Evolutionary conservation across 2,113 vertebrate species (phyloP), one percentile per base, ranked within the genome.

Genomic region (Talpa occidentalis): DNA sequence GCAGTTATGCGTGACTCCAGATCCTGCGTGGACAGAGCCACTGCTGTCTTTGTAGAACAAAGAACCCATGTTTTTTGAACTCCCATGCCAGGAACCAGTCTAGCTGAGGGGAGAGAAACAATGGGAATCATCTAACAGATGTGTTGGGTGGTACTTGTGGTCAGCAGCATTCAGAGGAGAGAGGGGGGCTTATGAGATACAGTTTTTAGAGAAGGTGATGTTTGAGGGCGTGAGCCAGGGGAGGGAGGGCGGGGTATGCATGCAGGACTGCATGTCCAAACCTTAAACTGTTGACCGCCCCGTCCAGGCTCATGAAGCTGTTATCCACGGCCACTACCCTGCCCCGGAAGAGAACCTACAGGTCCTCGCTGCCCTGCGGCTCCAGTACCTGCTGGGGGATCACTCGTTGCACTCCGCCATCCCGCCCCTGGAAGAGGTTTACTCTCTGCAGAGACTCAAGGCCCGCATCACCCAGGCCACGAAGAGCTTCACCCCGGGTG

Each of bases 311-410:
- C 99, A 99, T 0, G 99, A 99, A 97, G 99, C 99, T 0, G 99
- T 99, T 16, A 99, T 99, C 84, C 99, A 98, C 3, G 99, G 99
- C 67, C 99, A 99, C 96, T 99, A 99, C 44, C 99, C 99, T 0
- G 99, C 99, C 85, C 99, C 99, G 0, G 99, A 99, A 95, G 99
- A 99, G 97, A 99, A 99, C 2, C 99, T 99, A 4, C 99, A 99
- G 97, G 99, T 99, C 47, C 98, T 99, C 37, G 99, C 99, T 0
- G 99, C 99, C 64, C 94, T 99, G 94, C 98, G 99, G 15, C 98
- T 99, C 5, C 99, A 99, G 95, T 99, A 99, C 97, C 98, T 99
- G 24, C 98, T 98, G 88, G 98, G 99, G 0, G 99, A 99, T 90
- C 98, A 99, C 91, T 96, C 94, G 11, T 86, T 94, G n/a, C 99